Percentiles rank a stretch among this genome's conserved stretches.
phyloP scores from a whole-genome alignment of 2,797 vertebrate species.

The Eremophila alpestris region DNA sequence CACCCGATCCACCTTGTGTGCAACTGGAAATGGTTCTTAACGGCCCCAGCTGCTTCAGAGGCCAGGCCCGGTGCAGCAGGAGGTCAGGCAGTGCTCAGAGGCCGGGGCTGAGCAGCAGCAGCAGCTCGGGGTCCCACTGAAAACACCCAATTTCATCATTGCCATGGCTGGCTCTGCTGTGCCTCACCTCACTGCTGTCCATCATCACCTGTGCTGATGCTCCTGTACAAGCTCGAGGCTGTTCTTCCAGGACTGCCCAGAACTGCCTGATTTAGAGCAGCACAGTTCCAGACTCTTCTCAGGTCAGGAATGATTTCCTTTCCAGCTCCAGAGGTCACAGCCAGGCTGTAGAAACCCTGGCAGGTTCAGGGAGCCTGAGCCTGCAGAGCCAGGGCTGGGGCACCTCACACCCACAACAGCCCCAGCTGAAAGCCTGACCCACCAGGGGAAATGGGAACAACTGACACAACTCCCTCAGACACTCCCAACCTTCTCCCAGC shows the following conservation, averaged over 20 bases:
- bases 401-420: accelerated
- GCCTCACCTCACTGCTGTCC: background rate
- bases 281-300: background rate
- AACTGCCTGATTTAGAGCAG: background rate
- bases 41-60: constrained; percentile 88
- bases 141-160: accelerated
- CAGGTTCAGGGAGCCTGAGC: background rate
- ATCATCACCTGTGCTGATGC: background rate
- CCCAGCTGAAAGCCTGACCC: background rate
- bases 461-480: background rate
- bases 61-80: constrained; percentile 40
- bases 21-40: constrained; percentile 88
- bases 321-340: background rate
- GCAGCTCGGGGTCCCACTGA: background rate
- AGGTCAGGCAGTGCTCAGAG: constrained; percentile 36
- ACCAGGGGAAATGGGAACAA: background rate
- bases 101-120: background rate
- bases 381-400: background rate
- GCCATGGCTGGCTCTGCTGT: accelerated
- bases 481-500: background rate
- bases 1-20: constrained; percentile 88
- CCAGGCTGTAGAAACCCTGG: background rate
- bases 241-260: no score
- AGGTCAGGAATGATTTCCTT: background rate
- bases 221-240: background rate